Base-by-base conservation (phyloP, 2,888 invertebrate genomes). In the Microctonus hyperodae region DNA sequence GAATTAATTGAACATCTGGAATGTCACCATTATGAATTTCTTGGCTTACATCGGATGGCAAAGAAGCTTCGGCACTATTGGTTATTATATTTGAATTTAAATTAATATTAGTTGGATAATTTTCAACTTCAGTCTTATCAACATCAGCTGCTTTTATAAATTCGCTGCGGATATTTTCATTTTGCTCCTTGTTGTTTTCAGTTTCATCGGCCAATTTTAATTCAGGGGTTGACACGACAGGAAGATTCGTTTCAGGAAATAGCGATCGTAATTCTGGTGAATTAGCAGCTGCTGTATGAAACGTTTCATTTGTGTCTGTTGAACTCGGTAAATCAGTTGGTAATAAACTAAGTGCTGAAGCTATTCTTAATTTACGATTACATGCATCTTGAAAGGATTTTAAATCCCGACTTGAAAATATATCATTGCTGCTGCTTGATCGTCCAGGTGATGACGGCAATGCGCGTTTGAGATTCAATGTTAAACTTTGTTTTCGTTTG, bases 211-310 rank as follows among this genome's bases (percentile, higher is more conserved):
- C 33, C 9, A 53, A 50, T 37, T 62, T 48, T 44, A 20, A 23
- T 23, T 51, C 62, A 16, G 59, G 25, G 11, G 44, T 28, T n/a
- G 31, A 5, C n/a, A 51, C 50, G 20, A 31, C 22, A 1, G 56
- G 23, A 7, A 37, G 20, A 51, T 25, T 35, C 3, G 68, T 69
- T 23, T 72, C 72, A 10, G 70, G 70, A 72, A 63, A 75, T 70
- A 60, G 69, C 67, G 64, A 75, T 55, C 62, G 78, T 74, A 71
- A 72, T 72, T 78, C 83, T 65, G 81, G 86, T 67, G 75, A 87
- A 70, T 88, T 86, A 0, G 89, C 88, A 6, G 90, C 87, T 0
- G 93, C 92, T 22, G 93, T 92, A 84, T 92, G 92, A 85, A 91
- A 93, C 0, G 92, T 90, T 76, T 91, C 91, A 69, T 88, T 89